phyloP scores from a whole-genome alignment of 2,113 vertebrate species.

The Zootoca vivipara region DNA sequence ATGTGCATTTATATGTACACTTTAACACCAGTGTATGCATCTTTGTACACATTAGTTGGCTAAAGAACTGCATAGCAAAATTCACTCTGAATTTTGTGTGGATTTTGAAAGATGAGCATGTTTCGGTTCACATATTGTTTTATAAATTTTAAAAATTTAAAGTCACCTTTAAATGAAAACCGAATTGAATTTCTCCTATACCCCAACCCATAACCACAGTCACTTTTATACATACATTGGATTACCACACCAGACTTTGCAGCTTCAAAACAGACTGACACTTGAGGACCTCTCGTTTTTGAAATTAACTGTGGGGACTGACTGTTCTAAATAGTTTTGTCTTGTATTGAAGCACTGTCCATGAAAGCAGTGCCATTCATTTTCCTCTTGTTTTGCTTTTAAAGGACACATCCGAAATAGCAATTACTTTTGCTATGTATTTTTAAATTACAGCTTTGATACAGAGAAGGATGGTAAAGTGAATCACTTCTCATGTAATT shows the following conservation, averaged over 20 bases:
- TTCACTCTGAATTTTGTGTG: no score
- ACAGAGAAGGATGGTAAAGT: constrained; percentile 2
- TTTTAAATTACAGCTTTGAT: constrained; percentile 32
- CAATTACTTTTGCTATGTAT: constrained; percentile 30
- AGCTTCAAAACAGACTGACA: neutral
- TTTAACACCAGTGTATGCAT: no score
- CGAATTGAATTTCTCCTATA: no score
- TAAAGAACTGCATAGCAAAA: no score
- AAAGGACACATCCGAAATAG: constrained; percentile 36
- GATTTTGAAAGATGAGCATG: no score
- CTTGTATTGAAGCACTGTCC: neutral
- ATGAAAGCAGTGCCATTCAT: constrained; percentile 14
- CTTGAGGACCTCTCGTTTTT: neutral
- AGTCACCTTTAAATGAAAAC: no score
- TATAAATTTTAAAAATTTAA: no score
- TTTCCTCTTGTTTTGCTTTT: constrained; percentile 17
- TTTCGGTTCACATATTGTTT: no score
- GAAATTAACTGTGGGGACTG: neutral
- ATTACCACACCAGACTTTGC: neutral
- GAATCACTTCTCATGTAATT: constrained; percentile 8
- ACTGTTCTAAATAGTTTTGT: neutral
- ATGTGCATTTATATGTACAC: no score
- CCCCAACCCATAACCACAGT: neutral
- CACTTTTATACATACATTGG: neutral
- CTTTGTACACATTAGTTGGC: no score